Evolutionary conservation across 2,797 vertebrate genomes (phyloP), one percentile per base, ranked within the genome.

Genomic region (Acrossocheilus fasciatus): DNA sequence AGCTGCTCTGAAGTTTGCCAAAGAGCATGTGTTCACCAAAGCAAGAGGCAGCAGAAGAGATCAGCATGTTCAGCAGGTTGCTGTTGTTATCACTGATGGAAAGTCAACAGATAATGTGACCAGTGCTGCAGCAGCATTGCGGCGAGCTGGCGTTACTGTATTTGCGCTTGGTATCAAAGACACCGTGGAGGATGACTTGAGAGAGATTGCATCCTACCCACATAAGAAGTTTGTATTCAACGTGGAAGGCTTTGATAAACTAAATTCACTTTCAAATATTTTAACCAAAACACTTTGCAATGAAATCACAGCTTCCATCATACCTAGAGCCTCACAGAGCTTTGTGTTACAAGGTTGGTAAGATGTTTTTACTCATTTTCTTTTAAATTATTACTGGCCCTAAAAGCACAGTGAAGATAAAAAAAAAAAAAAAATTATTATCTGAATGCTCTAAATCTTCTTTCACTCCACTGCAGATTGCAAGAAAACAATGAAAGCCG

Each of bases 21-120:
- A 81, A 11, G 78, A 95, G 0, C 75, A 91, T 0, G 82, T 97
- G 70, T 97, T 97, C 45, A 89, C 85, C 23, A 81, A 90, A 39
- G 72, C 83, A 9, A 89, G 64, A 39, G 96, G 96, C 15, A 94
- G 96, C 90, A 93, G 96, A 54, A 91, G 87, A 17, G 70, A 84
- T 0, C 83, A 89, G 7, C 92, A 94, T 0, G 86, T 96, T 20
- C 95, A 94, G 76, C 95, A 96, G 91, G 92, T 97, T 39, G 96
- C 96, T 0, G 92, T 98, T 64, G 93, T 97, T 36, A 94, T 97
- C 91, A 96, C 94, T 0, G 95, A 96, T 4, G 94, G 95, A 0
- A 62, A 93, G 41, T 97, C 96, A 4, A 89, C 94, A 17, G 96
- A 97, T 34, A 18, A 92, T 0, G 93, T 96, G 20, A 89, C 57